Conservation (phyloP, 2,888 invertebrate genomes). For the Fissipunctia ypsillon region DNA sequence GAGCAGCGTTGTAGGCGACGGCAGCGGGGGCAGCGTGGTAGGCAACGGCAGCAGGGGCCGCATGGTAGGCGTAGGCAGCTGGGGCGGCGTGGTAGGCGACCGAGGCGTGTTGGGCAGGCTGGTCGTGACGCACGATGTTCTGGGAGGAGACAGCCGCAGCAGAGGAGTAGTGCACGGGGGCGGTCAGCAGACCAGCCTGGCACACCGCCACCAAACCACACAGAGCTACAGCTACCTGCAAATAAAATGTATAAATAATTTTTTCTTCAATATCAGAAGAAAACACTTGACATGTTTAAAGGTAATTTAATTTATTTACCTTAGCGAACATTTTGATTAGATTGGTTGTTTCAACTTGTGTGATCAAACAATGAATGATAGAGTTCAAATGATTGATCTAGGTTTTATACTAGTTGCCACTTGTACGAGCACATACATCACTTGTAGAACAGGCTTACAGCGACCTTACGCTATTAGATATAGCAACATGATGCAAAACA, state of each 20-base stretch:
- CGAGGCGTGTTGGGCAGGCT: constrained; percentile 68
- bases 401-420: constrained; percentile 53
- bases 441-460: constrained; percentile 45
- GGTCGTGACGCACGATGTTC: constrained; percentile 61
- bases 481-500: constrained; percentile 1
- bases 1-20: constrained; percentile 80
- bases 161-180: constrained; percentile 72
- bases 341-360: constrained; percentile 49
- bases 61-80: constrained; percentile 60
- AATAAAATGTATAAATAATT: not conserved
- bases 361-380: constrained; percentile 61
- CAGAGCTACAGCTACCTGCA: constrained; percentile 68
- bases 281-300: not conserved
- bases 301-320: constrained; percentile 43
- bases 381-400: constrained; percentile 36
- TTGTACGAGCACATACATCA: constrained; percentile 15
- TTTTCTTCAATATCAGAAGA: not conserved
- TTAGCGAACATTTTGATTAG: constrained; percentile 65
- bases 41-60: constrained; percentile 61
- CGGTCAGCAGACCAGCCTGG: constrained; percentile 74
- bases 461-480: constrained; percentile 46
- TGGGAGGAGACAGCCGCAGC: constrained; percentile 64
- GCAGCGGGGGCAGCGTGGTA: constrained; percentile 65
- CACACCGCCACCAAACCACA: constrained; percentile 72
- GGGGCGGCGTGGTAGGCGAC: constrained; percentile 69